Evolutionary conservation across 2,888 invertebrate species (phyloP).

Genomic region (Acrobasis repandana): DNA sequence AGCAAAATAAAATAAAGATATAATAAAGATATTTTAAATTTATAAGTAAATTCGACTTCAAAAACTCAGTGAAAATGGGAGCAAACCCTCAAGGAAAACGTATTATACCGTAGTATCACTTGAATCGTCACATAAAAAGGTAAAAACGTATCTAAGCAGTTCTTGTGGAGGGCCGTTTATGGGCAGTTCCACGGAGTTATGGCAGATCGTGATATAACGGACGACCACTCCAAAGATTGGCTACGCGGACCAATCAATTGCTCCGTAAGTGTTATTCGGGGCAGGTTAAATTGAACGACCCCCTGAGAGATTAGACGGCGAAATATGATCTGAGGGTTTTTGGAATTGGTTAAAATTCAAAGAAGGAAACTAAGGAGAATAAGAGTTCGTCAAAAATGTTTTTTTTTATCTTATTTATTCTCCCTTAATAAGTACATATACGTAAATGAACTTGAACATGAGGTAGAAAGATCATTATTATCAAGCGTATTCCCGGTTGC

Average conservation of each 20-base stretch:
- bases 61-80: neutral
- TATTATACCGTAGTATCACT: slow-evolving; percentile 26
- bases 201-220: slow-evolving; percentile 31
- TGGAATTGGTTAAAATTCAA: neutral
- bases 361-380: too few relatives aligned
- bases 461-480: too few relatives aligned
- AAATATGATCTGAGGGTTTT: neutral
- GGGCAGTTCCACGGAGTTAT: slow-evolving; percentile 34
- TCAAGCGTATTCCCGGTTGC: too few relatives aligned
- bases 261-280: slow-evolving; percentile 32
- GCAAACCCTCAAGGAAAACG: slow-evolving; percentile 19
- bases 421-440: too few relatives aligned
- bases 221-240: slow-evolving; percentile 37
- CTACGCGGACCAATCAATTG: slow-evolving; percentile 30
- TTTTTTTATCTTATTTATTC: too few relatives aligned
- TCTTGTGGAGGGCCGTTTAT: slow-evolving; percentile 30
- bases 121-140: slow-evolving; percentile 30
- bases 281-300: slow-evolving; percentile 30
- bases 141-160: slow-evolving; percentile 29
- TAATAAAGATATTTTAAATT: too few relatives aligned
- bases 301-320: slow-evolving; percentile 4
- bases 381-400: too few relatives aligned
- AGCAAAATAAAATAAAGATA: too few relatives aligned
- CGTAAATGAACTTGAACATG: too few relatives aligned
- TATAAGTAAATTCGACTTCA: neutral